Conservation (phyloP, 2,888 invertebrate species). For the Aporophyla nigra region DNA sequence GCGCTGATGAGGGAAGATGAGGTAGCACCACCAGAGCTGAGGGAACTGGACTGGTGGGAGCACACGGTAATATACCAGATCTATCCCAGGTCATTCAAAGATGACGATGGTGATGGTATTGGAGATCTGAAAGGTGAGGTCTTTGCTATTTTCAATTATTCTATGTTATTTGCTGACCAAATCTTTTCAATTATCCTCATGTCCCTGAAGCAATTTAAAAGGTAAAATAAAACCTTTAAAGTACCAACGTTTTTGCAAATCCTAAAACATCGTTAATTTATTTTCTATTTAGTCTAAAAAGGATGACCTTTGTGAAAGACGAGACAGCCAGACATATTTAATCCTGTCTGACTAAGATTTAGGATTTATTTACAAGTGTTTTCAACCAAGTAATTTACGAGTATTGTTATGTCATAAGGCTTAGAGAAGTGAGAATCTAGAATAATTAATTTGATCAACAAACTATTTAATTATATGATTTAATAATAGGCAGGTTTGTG, state of each 20-base stretch:
- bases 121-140: conserved; percentile 94
- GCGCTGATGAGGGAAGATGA: conserved; percentile 80
- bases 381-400: conserved; percentile 21
- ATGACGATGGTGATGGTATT: conserved; percentile 94
- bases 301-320: conserved; percentile 36
- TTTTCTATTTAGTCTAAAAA: conserved; percentile 32
- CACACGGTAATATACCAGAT: conserved; percentile 95
- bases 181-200: conserved; percentile 16
- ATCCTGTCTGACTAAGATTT: conserved; percentile 30
- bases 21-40: conserved; percentile 78
- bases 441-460: not conserved
- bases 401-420: not conserved
- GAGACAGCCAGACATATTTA: conserved; percentile 35
- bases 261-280: conserved; percentile 29
- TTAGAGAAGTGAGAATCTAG: not conserved
- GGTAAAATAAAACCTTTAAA: conserved; percentile 14
- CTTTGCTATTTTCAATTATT: not conserved
- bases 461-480: not conserved
- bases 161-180: not conserved
- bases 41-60: conserved; percentile 85
- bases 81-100: conserved; percentile 95
- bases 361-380: conserved; percentile 27
- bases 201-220: not conserved
- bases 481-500: not conserved
- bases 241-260: conserved; percentile 3